Base-by-base conservation (phyloP, 2,797 vertebrate genomes). In the Capromys pilorides region DNA sequence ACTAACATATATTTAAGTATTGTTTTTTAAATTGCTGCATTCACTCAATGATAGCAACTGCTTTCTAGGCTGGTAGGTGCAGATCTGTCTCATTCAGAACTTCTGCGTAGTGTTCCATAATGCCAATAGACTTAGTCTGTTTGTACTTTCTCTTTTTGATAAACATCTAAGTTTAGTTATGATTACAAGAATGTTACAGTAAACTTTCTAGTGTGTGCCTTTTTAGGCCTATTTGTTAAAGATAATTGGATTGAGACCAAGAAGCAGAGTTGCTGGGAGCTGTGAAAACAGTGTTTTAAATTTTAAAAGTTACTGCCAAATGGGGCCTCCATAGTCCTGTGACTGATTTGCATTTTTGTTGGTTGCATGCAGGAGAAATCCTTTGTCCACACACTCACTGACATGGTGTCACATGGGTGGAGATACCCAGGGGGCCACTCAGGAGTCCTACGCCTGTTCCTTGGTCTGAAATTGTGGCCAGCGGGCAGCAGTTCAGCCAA, bases 231-330 rank as follows among this genome's bases (percentile, higher is more conserved):
- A 61, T 80, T 79, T 59, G 11, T 12, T 61, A 39, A 39, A 57
- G 45, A 5, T 45, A 75, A 21, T 93, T 64, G 24, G 49, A 78
- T 54, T 75, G n/a, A 22, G 80, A 81, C 59, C 39, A 75, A 91
- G 69, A 84, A 84, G 33, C 18, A 12, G 36, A 71, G 33, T 94
- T 71, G 75, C 66, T 83, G 57, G 39, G 64, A 88, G 71, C 36
- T 16, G 39, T 24, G 45, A 88, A 9, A 80, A 75, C 28, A 19
- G 18, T 10, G 2, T 87, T 89, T 82, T 80, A 39, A 85, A 69
- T 89, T 96, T 96, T 92, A 57, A 92, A 81, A 92, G 16, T 90
- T 78, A 41, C 5, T 59, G 36, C 36, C 57, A 45, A 6, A 16
- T 49, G 10, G 10, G 41, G 81, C 64, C 10, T 64, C 26, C 39